Conservation (phyloP, 2,113 vertebrate species). For the Phrynosoma platyrhinos region DNA sequence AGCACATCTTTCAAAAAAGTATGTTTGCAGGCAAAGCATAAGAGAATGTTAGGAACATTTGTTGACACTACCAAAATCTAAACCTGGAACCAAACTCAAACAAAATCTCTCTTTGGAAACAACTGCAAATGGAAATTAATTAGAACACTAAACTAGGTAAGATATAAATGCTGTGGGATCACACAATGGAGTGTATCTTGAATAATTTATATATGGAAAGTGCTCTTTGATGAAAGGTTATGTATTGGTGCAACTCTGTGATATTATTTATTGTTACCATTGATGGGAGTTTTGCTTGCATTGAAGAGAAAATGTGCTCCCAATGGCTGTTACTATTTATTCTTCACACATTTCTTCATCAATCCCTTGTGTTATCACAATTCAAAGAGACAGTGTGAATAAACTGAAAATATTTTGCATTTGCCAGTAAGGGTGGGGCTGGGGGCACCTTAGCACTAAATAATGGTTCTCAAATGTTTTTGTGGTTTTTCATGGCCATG, state of each 20-base stretch:
- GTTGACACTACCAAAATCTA: background rate
- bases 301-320: background rate
- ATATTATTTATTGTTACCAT: conserved; percentile 33
- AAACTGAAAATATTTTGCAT: background rate
- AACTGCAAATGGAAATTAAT: conserved; percentile 9
- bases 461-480: too few species aligned
- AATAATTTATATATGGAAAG: conserved; percentile 53
- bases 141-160: background rate
- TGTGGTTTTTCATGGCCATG: too few species aligned
- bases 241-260: background rate
- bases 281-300: background rate
- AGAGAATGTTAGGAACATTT: background rate
- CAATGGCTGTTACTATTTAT: conserved; percentile 33
- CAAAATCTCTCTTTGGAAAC: conserved; percentile 4
- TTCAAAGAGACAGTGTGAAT: background rate
- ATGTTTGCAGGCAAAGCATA: background rate
- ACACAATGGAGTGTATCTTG: background rate
- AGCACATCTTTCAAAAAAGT: background rate
- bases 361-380: background rate
- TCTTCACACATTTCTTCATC: conserved; percentile 26
- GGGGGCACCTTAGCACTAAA: background rate
- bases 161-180: conserved; percentile 15
- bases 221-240: conserved; percentile 15
- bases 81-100: background rate
- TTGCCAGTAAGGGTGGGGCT: background rate